Percentiles rank a stretch among this genome's conserved stretches.
Evolutionary conservation across 2,113 vertebrate genomes (phyloP).

Genomic region (Jaculus jaculus): DNA sequence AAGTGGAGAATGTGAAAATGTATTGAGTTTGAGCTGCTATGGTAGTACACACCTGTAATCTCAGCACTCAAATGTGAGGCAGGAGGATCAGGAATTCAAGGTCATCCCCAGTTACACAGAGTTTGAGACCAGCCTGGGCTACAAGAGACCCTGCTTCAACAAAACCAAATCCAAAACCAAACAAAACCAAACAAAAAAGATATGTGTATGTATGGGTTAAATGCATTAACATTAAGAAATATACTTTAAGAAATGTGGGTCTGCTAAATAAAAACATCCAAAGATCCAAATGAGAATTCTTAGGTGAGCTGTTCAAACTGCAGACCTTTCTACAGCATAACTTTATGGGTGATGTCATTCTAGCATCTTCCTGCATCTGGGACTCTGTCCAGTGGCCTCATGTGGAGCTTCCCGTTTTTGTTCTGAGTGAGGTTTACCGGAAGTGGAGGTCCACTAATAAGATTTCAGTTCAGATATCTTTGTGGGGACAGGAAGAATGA

Average conservation of each 20-base stretch:
- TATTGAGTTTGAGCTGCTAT: neutral
- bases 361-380: constrained; percentile 63
- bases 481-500: constrained; percentile 63
- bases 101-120: neutral
- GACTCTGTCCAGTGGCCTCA: constrained; percentile 72
- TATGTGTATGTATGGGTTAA: too few species aligned
- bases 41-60: neutral
- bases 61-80: neutral
- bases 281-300: neutral
- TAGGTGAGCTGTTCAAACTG: constrained; percentile 9
- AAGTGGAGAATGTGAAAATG: neutral
- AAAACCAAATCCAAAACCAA: too few species aligned
- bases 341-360: constrained; percentile 69
- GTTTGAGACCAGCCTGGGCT: neutral
- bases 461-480: constrained; percentile 69
- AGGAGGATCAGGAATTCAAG: neutral
- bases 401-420: constrained; percentile 71
- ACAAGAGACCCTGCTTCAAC: neutral
- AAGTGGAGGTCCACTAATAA: constrained; percentile 68
- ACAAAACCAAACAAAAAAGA: neutral
- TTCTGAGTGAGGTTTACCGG: constrained; percentile 78
- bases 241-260: constrained; percentile 12
- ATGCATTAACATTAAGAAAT: neutral
- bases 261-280: constrained; percentile 18
- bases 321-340: constrained; percentile 26